phyloP scores from a whole-genome alignment of 2,113 vertebrate genomes.

The Mesitornis unicolor region DNA sequence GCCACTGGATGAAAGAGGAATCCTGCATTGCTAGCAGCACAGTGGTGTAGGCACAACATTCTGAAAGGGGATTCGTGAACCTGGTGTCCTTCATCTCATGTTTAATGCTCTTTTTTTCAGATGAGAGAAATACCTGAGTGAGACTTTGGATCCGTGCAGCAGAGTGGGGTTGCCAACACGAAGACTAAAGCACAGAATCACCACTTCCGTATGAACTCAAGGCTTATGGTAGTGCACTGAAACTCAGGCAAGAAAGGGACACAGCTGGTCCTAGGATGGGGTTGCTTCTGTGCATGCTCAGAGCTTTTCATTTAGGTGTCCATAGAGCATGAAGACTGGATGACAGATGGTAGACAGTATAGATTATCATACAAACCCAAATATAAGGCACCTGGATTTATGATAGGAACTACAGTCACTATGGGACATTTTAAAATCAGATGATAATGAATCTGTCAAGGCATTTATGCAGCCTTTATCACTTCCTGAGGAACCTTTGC shows the following conservation, averaged over 20 bases:
- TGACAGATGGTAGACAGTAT: neutral
- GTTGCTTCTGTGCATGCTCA: neutral
- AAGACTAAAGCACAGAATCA: neutral
- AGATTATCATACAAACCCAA: neutral
- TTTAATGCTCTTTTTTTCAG: neutral
- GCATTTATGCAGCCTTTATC: neutral
- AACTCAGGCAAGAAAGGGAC: neutral
- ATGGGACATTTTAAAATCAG: neutral
- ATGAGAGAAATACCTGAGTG: neutral
- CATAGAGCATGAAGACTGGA: neutral
- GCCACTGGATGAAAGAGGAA: neutral
- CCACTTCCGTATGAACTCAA: neutral
- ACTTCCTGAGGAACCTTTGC: neutral
- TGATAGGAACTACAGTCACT: neutral
- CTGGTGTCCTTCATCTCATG: neutral
- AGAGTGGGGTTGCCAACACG: accelerated
- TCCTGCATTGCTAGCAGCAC: neutral
- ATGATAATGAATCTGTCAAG: neutral
- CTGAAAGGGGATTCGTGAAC: neutral
- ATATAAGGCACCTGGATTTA: neutral
- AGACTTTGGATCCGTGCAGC: neutral
- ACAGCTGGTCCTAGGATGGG: neutral
- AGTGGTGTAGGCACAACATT: neutral
- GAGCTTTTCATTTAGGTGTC: neutral
- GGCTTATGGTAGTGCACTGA: neutral